Base-by-base conservation (phyloP, 2,797 vertebrate species). In the Dryobates pubescens region DNA sequence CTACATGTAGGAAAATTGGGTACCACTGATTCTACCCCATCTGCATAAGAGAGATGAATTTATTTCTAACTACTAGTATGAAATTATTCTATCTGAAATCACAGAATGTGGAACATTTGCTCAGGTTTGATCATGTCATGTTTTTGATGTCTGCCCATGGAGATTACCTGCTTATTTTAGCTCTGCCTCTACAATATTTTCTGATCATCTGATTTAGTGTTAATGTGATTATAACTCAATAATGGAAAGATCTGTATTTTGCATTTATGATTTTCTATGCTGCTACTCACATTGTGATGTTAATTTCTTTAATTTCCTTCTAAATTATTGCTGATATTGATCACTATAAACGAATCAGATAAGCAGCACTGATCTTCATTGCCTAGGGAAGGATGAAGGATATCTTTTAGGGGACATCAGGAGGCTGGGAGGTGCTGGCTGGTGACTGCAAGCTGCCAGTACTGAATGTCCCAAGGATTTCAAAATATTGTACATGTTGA, bases 381-480 rank as follows among this genome's bases (percentile, higher is more conserved):
- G 58, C 16, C 34, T 71, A 19, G 5, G 22, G 34, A 78, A 71
- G 19, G 32, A 71, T 13, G 32, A 75, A 53, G 56, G 6, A 20
- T 67, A 81, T 62, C 3, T 86, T 68, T 17, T 7, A 58, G 29
- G 41, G 13, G 9, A 45, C 26, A 71, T 89, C 18, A 78, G 56
- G 38, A 93, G 59, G 17, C 56, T 82, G 93, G 58, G 80, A 91
- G 94, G 15, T 17, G 7, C 47, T 88, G 51, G 23, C 63, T 86
- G 88, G 17, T 3, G 3, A 13, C 49, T 80, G 13, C 34, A 8
- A 7, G 16, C 54, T 88, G 47, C 77, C 68, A 86, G 91, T 73
- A 94, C 92, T 88, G 74, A 89, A 95, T 62, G 86, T 94, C 68
- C 88, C 3, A 3, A 73, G 63, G 32, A 75, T 63, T 45, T 78